Evolutionary conservation across 1,140 invertebrate species (phyloP), one percentile per base, ranked within the genome.

Genomic region (Rhagoletis zephyria): DNA sequence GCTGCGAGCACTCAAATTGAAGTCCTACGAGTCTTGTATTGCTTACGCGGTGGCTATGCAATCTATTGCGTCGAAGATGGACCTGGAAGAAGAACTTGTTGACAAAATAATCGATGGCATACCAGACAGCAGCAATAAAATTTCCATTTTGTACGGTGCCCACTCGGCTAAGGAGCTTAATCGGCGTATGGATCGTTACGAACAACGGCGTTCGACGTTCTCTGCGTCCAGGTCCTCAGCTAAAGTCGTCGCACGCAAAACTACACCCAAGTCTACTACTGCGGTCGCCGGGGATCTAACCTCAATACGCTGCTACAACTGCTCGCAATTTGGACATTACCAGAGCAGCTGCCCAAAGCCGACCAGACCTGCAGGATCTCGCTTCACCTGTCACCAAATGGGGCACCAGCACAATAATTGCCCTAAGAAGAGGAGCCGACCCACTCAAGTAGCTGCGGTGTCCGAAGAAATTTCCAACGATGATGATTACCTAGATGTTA

Each of bases 41-140:
- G 64, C n/a, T 12, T 85, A 85, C 40, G 9, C 85, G 12, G 60
- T 85, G 16, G 16, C 48, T 48, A 87, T 87, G 87, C 70, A 87
- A 81, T 77, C 51, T 42, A 87, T 87, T 60, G 67, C 87, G 10
- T 16, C 19, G 12, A 30, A 77, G n/a, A 7, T 70, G 6, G 42
- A 87, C 40, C 61, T 87, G 9, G 70, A 81, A 5, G 70, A 87
- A 42, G 10, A 30, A 3, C 40, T 87, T 5, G 56, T 87, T 10
- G 64, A 87, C n/a, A 61, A 56, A 4, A 74, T 87, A 19, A 67
- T 74, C n/a, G 67, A 87, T 74, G 64, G 67, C 7, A 74, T 87
- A 19, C 64, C 40, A 14, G 86, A 87, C 19, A 51, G 19, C 59
- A 87, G 5, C 51, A 51, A 48, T 4, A 30, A 45, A 4, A 42